These are phyloP conservation scores for Sericinus montela DNA, from an alignment of 2,888 invertebrate species.

Conservation along the genomic window DNA sequence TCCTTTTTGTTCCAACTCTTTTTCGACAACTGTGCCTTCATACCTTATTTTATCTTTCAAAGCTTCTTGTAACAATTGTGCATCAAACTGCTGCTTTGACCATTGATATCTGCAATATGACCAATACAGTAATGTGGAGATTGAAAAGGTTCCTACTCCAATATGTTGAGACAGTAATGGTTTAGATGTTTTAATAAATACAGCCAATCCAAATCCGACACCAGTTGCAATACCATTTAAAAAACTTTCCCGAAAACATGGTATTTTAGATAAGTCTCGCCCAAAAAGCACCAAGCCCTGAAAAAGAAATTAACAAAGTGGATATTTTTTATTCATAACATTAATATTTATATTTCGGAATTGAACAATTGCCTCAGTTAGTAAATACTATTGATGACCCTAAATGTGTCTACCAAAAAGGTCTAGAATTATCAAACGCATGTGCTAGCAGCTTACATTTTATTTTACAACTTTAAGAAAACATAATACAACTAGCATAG, in stretches of 20 bases:
- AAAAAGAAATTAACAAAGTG: constrained; percentile 25
- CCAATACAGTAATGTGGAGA: constrained; percentile 85
- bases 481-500: no score
- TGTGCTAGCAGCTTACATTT: no score
- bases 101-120: constrained; percentile 84
- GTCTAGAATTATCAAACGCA: no score
- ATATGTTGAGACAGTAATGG: constrained; percentile 81
- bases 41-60: constrained; percentile 79
- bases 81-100: constrained; percentile 83
- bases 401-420: no score
- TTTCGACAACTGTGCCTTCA: constrained; percentile 81
- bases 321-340: no score
- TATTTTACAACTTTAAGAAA: no score
- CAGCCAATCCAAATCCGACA: constrained; percentile 81
- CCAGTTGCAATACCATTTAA: constrained; percentile 86
- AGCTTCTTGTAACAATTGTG: constrained; percentile 80
- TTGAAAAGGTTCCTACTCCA: constrained; percentile 82
- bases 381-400: no score
- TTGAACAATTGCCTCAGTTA: no score
- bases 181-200: constrained; percentile 87
- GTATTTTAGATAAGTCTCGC: constrained; percentile 85
- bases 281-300: constrained; percentile 83
- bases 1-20: constrained; percentile 61
- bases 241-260: constrained; percentile 89
- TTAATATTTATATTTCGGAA: no score